Evolutionary conservation across 2,113 vertebrate genomes (phyloP), one percentile per base, ranked within the genome.

Genomic region (Oryzias javanicus): DNA sequence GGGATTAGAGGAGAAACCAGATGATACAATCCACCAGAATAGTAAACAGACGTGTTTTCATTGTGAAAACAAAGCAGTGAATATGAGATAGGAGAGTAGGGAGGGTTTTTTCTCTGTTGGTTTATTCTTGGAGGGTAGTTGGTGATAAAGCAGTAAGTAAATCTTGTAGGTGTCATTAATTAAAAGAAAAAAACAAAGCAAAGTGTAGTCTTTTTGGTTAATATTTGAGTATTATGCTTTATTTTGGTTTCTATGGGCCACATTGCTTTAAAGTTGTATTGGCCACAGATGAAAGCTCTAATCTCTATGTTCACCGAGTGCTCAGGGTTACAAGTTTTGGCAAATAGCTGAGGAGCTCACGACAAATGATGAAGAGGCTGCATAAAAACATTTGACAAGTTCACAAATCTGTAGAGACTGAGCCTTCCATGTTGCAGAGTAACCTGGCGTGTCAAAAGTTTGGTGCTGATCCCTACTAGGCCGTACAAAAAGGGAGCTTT

Each of bases 161-260:
- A 20, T 50, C 55, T 82, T 58, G 73, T 68, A 79, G 41, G 41
- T 77, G 53, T 67, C 63, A 81, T 82, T 83, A 85, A 86, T 86
- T 70, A 44, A 54, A 73, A 65, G 66, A 69, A 44, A 84, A 69
- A 2, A n/a, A 42, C 78, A 72, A 60, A 59, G 40, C 62, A 71
- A 78, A 68, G 56, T 56, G 60, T 35, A 35, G 61, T 64, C 44
- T 67, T n/a, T 29, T 64, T 66, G 76, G 67, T 74, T 69, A 35
- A 17, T 47, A 70, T 71, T 49, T 57, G 55, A 64, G 15, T 41
- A 16, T 71, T 80, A 20, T 49, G 55, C 49, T 81, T 82, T 81
- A 56, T 81, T 80, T 82, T 64, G 45, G 19, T 64, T 64, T 35
- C 22, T 64, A 58, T 71, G 41, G 59, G n/a, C 18, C 40, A 25